Conservation (phyloP, 2,888 invertebrate genomes). For the Alentia gelatinosa region DNA sequence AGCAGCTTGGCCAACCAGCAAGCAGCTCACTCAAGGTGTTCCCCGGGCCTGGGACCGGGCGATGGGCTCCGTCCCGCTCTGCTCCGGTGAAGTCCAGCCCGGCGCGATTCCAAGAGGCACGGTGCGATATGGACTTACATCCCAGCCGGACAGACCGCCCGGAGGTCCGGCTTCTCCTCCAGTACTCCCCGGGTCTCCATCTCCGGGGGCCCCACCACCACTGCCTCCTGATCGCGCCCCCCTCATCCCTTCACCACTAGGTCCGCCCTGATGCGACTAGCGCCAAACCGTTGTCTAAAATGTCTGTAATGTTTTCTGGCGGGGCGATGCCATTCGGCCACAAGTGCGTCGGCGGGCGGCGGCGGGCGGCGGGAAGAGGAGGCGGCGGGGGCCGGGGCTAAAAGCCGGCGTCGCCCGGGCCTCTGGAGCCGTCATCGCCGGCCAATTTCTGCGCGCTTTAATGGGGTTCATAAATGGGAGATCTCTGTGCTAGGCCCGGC, state of each 20-base stretch:
- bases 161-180: neutral
- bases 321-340: neutral
- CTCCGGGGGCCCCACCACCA: neutral
- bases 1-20: too few relatives aligned
- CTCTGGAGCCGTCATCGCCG: neutral
- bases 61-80: too few relatives aligned
- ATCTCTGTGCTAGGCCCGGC: neutral
- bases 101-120: too few relatives aligned
- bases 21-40: too few relatives aligned
- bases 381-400: neutral
- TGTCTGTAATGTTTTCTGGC: slow-evolving; percentile 17
- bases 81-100: too few relatives aligned
- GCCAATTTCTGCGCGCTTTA: slow-evolving; percentile 17
- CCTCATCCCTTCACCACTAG: neutral
- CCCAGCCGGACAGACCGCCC: too few relatives aligned
- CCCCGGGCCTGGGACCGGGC: too few relatives aligned
- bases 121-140: too few relatives aligned
- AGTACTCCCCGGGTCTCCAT: neutral
- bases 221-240: neutral
- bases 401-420: neutral
- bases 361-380: neutral
- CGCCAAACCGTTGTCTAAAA: slow-evolving; percentile 22
- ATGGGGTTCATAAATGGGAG: neutral
- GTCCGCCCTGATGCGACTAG: neutral
- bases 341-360: neutral